Percentiles rank a stretch among this genome's conserved stretches.
These are phyloP conservation scores for Hyposoter dolosus DNA, from an alignment of 2,888 invertebrate genomes.

Conservation along the genomic window DNA sequence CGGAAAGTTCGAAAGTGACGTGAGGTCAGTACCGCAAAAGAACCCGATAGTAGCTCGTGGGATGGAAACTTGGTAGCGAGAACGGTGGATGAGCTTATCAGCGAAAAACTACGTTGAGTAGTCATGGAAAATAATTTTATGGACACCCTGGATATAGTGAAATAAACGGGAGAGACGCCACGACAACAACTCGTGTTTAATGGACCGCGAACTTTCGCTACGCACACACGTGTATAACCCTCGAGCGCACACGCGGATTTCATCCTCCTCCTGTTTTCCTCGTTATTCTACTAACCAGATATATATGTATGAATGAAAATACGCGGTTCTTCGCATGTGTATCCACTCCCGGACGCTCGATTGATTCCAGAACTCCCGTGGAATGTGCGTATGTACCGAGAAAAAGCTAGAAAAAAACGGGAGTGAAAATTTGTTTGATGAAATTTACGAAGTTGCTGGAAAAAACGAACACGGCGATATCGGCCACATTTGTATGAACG, in stretches of 20 bases:
- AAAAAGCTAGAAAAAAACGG: slow-evolving; percentile 18
- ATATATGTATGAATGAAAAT: neutral
- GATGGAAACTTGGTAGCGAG: neutral
- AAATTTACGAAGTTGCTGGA: slow-evolving; percentile 39
- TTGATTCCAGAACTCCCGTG: slow-evolving; percentile 56
- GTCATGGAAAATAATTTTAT: neutral
- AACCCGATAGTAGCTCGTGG: neutral
- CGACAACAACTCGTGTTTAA: slow-evolving; percentile 74
- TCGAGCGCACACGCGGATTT: slow-evolving; percentile 40
- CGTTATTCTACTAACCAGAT: slow-evolving; percentile 1
- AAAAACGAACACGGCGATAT: neutral
- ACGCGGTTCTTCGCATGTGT: slow-evolving; percentile 24
- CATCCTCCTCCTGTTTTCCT: slow-evolving; percentile 42
- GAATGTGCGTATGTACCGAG: slow-evolving; percentile 22
- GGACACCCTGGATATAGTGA: slow-evolving; percentile 8
- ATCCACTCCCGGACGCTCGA: slow-evolving; percentile 53
- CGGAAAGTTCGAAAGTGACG: neutral
- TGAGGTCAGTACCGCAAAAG: neutral
- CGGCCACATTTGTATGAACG: neutral
- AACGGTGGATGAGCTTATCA: neutral
- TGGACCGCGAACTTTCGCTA: slow-evolving; percentile 69
- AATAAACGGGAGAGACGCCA: slow-evolving; percentile 60
- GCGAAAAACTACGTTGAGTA: neutral
- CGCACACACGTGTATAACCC: slow-evolving; percentile 60
- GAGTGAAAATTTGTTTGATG: slow-evolving; percentile 54